Conservation (phyloP, 2,113 vertebrate genomes). For the Rhombomys opimus region DNA sequence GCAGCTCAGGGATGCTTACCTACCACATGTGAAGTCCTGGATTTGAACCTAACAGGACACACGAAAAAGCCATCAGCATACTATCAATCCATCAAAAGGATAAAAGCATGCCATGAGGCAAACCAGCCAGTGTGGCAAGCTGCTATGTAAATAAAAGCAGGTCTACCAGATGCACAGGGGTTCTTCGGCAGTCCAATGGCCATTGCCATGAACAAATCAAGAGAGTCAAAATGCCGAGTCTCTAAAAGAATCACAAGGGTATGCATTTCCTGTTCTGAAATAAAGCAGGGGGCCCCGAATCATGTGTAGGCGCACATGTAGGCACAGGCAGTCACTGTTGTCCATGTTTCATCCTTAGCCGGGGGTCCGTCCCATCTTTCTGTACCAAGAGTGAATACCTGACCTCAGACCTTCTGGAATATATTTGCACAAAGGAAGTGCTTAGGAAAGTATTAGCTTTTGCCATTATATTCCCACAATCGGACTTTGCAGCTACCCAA, state of each 20-base stretch:
- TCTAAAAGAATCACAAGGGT: neutral
- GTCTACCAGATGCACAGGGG: neutral
- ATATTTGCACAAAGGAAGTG: neutral
- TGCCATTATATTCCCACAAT: neutral
- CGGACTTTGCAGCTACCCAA: neutral
- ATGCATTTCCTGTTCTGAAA: conserved; percentile 2
- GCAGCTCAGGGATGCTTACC: neutral
- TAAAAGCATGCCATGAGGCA: neutral
- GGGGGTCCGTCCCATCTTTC: neutral
- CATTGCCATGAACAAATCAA: neutral
- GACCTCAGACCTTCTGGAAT: neutral
- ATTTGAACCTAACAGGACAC: neutral
- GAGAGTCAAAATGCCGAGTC: neutral
- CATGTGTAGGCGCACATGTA: neutral
- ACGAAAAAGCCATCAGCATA: neutral
- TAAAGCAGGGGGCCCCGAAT: neutral
- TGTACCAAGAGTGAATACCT: neutral
- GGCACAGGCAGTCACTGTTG: accelerated
- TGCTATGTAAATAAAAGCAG: neutral
- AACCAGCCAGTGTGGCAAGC: neutral
- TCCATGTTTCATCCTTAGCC: neutral
- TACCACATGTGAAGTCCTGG: neutral
- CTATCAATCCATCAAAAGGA: neutral
- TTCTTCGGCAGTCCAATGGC: neutral
- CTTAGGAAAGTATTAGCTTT: neutral